phyloP scores from a whole-genome alignment of 2,113 vertebrate genomes.

The Brachyhypopomus gauderio region DNA sequence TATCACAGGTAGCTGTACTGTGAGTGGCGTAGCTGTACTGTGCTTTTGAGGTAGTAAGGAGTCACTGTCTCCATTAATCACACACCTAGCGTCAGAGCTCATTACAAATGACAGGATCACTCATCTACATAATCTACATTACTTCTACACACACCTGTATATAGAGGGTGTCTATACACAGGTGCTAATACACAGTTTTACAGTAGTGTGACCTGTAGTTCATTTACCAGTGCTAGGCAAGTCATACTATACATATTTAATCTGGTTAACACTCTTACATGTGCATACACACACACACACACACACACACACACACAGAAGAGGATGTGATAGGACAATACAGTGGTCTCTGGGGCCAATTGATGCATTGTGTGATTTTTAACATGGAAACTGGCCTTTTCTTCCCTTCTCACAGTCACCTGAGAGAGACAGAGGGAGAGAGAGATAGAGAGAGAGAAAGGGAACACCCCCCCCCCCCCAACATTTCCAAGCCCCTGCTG shows the following conservation, averaged over 20 bases:
- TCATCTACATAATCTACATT: too few relatives aligned
- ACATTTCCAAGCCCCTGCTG: too few relatives aligned
- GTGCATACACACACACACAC: background rate
- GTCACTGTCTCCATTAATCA: too few relatives aligned
- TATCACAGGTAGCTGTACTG: too few relatives aligned
- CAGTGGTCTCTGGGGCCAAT: constrained; percentile 22
- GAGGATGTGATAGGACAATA: constrained; percentile 40
- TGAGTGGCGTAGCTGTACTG: too few relatives aligned
- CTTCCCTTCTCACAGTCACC: constrained; percentile 41
- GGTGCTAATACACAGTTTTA: background rate
- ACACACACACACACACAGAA: constrained; percentile 7
- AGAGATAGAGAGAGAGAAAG: background rate
- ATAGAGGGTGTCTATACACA: background rate
- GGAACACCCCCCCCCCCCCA: too few relatives aligned
- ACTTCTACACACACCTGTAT: too few relatives aligned
- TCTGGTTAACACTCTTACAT: constrained; percentile 10
- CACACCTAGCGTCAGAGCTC: too few relatives aligned
- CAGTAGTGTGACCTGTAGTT: constrained; percentile 7
- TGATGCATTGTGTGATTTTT: constrained; percentile 33
- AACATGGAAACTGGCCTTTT: constrained; percentile 36
- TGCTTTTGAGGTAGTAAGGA: too few relatives aligned
- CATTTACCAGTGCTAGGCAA: too few relatives aligned
- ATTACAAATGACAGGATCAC: too few relatives aligned
- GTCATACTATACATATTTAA: background rate
- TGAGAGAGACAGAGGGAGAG: constrained; percentile 12